Conservation (phyloP, 2,797 vertebrate genomes). For the Ciconia nigra region DNA sequence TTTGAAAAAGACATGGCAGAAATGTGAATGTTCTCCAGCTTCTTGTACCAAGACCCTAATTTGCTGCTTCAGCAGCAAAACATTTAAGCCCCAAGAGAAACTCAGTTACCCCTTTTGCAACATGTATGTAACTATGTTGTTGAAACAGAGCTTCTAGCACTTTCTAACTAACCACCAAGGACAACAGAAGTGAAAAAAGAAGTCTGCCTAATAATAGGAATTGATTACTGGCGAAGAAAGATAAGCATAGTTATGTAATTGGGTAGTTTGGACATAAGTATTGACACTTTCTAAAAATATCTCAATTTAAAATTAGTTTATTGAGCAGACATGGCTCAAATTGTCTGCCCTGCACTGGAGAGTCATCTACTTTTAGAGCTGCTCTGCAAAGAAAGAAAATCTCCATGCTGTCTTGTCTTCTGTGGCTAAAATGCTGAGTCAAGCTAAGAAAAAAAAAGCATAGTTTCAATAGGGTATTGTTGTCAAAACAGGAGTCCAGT, state of each 20-base stretch:
- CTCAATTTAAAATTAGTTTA: slow-evolving; percentile 44
- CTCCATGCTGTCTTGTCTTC: neutral
- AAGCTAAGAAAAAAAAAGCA: neutral
- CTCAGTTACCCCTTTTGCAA: neutral
- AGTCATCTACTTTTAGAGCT: neutral
- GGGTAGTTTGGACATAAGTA: neutral
- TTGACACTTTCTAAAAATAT: slow-evolving; percentile 54
- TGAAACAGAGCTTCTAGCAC: neutral
- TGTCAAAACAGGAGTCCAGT: slow-evolving; percentile 33
- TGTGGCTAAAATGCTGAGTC: slow-evolving; percentile 11
- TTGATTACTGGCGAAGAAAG: slow-evolving; percentile 1
- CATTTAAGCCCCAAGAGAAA: neutral
- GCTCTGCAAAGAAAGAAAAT: neutral
- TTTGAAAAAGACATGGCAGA: neutral
- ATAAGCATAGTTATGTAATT: slow-evolving; percentile 31
- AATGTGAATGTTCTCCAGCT: neutral
- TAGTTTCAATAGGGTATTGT: neutral
- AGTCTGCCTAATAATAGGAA: slow-evolving; percentile 12
- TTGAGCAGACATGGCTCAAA: slow-evolving; percentile 46
- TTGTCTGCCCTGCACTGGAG: neutral
- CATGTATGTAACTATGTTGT: neutral
- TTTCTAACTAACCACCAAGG: neutral
- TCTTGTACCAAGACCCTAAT: neutral
- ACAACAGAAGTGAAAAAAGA: neutral
- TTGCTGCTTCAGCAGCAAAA: neutral